phyloP scores from a whole-genome alignment of 2,797 vertebrate species.

The Gallinago solitaria region DNA sequence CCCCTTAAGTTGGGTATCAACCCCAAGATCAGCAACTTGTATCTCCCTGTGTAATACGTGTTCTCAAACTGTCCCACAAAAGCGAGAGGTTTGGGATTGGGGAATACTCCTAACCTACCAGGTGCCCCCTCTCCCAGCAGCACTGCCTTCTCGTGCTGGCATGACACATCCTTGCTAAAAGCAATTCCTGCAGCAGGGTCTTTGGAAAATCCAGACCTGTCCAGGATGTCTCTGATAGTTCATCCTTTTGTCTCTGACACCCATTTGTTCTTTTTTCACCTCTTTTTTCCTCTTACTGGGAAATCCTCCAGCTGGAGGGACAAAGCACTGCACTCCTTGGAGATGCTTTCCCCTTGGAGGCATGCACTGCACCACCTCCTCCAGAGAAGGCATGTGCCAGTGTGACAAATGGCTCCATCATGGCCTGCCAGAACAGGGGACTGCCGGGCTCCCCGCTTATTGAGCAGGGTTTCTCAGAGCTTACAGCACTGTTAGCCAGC shows the following conservation, averaged over 20 bases:
- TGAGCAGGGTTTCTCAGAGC: not conserved
- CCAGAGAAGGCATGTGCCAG: not conserved
- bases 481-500: not conserved
- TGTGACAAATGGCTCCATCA: not conserved
- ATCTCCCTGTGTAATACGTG: not conserved
- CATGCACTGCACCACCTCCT: not conserved
- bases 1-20: not conserved
- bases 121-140: not conserved
- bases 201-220: not conserved
- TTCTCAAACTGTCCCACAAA: not conserved
- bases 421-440: not conserved
- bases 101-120: not conserved
- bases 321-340: fast-evolving
- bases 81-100: not conserved
- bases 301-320: not conserved
- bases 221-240: not conserved
- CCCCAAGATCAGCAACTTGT: not conserved
- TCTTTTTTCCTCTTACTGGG: not conserved
- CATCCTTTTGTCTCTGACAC: not conserved
- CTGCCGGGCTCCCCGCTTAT: not conserved
- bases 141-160: not conserved
- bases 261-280: not conserved
- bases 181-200: not conserved
- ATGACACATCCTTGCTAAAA: not conserved
- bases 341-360: not conserved